phyloP scores from a whole-genome alignment of 2,113 vertebrate species.

The Neomonachus schauinslandi region DNA sequence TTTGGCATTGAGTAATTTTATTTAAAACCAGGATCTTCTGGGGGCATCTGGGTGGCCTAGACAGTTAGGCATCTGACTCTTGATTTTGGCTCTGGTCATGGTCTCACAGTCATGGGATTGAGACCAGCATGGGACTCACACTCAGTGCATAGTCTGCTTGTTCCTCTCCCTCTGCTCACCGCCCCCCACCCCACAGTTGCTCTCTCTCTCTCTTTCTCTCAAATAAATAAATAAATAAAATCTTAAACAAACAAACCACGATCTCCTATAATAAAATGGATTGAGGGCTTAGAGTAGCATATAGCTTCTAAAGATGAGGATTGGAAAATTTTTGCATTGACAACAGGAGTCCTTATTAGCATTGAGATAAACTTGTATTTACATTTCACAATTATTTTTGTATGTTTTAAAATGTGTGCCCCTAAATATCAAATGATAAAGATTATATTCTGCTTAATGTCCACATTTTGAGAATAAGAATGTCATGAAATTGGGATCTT shows the following conservation, averaged over 20 bases:
- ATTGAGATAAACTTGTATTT: not conserved
- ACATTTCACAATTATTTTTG: not conserved
- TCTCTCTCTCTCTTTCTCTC: not conserved
- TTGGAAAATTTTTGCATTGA: not conserved
- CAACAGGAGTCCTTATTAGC: not conserved
- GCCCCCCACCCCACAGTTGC: rapidly evolving
- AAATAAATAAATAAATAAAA: not conserved
- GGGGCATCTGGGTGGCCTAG: not conserved
- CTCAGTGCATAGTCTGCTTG: not conserved
- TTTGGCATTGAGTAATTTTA: not conserved
- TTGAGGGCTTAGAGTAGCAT: not conserved
- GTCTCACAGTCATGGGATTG: not conserved
- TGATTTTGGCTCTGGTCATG: not conserved
- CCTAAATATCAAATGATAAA: not conserved
- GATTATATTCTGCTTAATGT: not conserved
- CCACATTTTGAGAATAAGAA: not conserved
- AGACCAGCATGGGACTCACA: not conserved
- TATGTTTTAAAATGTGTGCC: not conserved
- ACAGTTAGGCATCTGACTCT: not conserved
- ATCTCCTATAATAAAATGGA: not conserved
- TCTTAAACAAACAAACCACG: not conserved
- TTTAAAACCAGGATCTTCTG: not conserved
- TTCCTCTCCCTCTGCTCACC: not conserved
- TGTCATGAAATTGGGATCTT: not conserved
- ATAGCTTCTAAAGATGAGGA: not conserved